Evolutionary conservation across 2,888 invertebrate species (phyloP).

Genomic region (Chaetogeoica ovagalla): DNA sequence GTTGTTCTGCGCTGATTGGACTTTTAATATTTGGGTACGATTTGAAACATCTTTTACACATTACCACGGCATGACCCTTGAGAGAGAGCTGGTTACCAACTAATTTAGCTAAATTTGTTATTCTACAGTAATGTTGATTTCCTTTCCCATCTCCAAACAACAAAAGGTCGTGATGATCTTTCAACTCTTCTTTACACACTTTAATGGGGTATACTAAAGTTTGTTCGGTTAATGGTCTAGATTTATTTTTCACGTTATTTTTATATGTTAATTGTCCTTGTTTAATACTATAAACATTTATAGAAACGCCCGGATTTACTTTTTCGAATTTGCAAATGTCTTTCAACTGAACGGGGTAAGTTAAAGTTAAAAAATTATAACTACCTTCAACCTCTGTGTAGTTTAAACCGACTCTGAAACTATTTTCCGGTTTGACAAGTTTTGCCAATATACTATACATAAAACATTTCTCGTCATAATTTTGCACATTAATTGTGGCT

Average conservation of each 20-base stretch:
- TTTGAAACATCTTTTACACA: too few species aligned
- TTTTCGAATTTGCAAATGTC: neutral
- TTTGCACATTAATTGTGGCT: neutral
- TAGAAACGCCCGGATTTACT: neutral
- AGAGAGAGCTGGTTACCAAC: too few species aligned
- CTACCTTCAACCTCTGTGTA: neutral
- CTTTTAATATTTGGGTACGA: too few species aligned
- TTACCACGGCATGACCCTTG: too few species aligned
- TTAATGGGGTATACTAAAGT: neutral
- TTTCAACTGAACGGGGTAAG: neutral
- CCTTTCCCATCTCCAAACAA: too few species aligned
- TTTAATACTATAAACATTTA: slow-evolving; percentile 5
- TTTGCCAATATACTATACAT: neutral
- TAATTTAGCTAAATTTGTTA: too few species aligned
- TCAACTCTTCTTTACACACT: neutral
- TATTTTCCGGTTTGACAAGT: neutral
- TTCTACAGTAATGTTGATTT: too few species aligned
- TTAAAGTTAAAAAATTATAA: neutral
- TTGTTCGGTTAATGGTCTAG: neutral
- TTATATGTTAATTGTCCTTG: too few species aligned
- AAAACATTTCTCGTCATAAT: slow-evolving; percentile 1
- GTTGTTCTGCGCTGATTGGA: too few species aligned
- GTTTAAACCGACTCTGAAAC: neutral
- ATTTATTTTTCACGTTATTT: neutral
- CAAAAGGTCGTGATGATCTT: neutral